These are phyloP conservation scores for Bombus terrestris DNA, from an alignment of 1,140 invertebrate genomes.

Conservation along the genomic window DNA sequence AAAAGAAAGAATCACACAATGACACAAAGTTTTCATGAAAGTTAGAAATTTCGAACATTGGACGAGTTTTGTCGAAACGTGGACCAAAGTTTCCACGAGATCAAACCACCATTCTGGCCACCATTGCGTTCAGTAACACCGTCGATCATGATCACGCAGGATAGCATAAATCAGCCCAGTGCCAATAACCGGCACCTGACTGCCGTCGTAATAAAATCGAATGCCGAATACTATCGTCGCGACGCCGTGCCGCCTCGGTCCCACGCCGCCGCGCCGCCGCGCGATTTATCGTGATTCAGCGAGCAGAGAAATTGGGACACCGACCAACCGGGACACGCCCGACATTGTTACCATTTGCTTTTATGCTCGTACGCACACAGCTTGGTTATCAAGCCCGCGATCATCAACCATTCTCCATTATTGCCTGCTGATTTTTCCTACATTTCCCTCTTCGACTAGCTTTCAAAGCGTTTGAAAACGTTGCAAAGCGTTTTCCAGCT, in stretches of 20 bases:
- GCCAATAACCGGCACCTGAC: slow-evolving; percentile 36
- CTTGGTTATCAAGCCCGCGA: background rate
- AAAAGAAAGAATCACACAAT: fast-evolving
- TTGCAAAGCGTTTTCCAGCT: background rate
- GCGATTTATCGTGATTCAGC: slow-evolving; percentile 47
- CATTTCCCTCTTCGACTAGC: too few species aligned
- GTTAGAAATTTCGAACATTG: too few species aligned
- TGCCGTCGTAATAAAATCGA: slow-evolving; percentile 42
- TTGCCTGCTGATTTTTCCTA: background rate
- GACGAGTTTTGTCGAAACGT: too few species aligned
- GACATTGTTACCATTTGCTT: slow-evolving; percentile 49
- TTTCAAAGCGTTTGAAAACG: background rate
- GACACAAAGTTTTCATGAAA: too few species aligned
- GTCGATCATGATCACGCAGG: background rate
- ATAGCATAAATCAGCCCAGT: background rate
- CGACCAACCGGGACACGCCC: slow-evolving; percentile 47
- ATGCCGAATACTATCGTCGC: slow-evolving; percentile 49
- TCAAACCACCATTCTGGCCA: background rate
- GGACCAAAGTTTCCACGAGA: too few species aligned
- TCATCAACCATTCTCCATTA: background rate
- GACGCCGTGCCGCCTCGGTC: background rate
- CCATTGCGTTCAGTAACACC: background rate
- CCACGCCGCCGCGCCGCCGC: background rate
- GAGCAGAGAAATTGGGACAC: slow-evolving; percentile 46
- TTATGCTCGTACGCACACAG: slow-evolving; percentile 18